Conservation (phyloP, 2,797 vertebrate species). For the Garrulus glandarius region DNA sequence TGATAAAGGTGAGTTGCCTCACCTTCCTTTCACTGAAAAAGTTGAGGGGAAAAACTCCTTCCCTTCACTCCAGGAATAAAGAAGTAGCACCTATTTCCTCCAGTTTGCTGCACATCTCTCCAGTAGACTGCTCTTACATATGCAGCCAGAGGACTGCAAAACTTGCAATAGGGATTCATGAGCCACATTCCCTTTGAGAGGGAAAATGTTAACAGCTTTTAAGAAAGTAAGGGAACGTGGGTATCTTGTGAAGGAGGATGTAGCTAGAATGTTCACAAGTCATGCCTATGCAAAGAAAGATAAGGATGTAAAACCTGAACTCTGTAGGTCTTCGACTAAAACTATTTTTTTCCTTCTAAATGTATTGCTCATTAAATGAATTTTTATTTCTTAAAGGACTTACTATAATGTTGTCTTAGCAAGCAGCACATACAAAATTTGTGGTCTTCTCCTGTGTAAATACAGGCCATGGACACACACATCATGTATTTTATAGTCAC, state of each 20-base stretch:
- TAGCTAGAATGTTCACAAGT: background rate
- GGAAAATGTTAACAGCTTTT: background rate
- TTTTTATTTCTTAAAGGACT: background rate
- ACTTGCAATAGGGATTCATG: background rate
- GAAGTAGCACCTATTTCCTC: background rate
- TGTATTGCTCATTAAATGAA: background rate
- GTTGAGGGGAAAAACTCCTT: background rate
- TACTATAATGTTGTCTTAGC: background rate
- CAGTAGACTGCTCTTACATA: background rate
- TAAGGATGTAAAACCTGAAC: background rate
- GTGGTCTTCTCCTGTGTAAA: background rate
- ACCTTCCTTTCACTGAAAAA: background rate
- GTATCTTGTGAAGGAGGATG: background rate
- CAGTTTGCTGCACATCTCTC: background rate
- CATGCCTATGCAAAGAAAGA: background rate
- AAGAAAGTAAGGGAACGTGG: background rate
- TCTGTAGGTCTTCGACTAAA: background rate
- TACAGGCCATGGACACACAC: background rate
- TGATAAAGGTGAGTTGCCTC: background rate
- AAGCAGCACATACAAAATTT: background rate
- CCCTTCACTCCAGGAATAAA: background rate
- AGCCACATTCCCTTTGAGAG: background rate
- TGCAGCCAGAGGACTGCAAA: fast-evolving
- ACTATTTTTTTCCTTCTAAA: background rate
- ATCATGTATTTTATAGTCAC: background rate